Evolutionary conservation across 2,888 invertebrate genomes (phyloP).

Genomic region (Pseudococcus jackbeardsleyi): DNA sequence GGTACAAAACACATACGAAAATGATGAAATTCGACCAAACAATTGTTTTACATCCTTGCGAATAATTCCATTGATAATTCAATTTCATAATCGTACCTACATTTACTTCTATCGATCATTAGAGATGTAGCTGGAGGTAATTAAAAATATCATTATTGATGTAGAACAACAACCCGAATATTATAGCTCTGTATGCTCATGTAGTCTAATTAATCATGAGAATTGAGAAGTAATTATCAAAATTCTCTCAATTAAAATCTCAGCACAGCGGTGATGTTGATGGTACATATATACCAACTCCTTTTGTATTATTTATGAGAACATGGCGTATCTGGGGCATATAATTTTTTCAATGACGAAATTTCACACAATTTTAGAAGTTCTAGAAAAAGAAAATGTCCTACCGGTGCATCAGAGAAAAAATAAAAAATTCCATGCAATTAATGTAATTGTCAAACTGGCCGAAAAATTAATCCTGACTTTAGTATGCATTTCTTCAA

Average conservation of each 20-base stretch:
- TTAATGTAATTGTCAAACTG: too few species aligned
- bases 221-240: not conserved
- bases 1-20: too few species aligned
- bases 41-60: not conserved
- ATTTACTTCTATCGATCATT: not conserved
- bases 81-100: not conserved
- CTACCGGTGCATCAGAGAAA: too few species aligned
- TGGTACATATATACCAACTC: not conserved
- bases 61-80: not conserved
- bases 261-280: not conserved
- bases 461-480: too few species aligned
- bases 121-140: not conserved
- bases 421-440: too few species aligned
- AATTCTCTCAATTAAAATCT: not conserved
- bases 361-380: too few species aligned
- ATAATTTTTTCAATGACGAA: too few species aligned
- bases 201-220: conserved; percentile 4
- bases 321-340: not conserved
- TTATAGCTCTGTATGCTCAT: not conserved
- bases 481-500: too few species aligned
- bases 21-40: not conserved
- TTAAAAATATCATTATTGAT: not conserved
- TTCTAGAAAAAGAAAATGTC: too few species aligned
- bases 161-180: not conserved
- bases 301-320: not conserved